A percentile compares a stretch with the other conserved stretches of the same genome.
Evolutionary conservation across 1,140 invertebrate genomes (phyloP).

Genomic region (Bicyclus anynana): DNA sequence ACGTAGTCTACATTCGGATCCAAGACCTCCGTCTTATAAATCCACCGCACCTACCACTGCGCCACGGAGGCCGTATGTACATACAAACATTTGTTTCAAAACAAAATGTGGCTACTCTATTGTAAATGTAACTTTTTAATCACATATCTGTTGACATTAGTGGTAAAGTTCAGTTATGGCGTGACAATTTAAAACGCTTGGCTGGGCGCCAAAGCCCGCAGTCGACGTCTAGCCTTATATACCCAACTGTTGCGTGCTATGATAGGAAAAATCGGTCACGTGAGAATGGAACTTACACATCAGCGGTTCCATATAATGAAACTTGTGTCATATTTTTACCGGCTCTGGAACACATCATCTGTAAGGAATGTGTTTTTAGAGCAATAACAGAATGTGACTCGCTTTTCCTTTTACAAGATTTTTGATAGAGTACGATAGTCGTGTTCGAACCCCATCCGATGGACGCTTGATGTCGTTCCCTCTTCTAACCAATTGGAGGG

Average conservation of each 20-base stretch:
- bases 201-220: slow-evolving; percentile 6
- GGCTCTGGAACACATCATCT: not conserved
- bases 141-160: not conserved
- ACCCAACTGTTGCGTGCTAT: slow-evolving; percentile 15
- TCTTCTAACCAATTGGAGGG: too few species aligned
- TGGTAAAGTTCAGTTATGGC: not conserved
- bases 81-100: too few species aligned
- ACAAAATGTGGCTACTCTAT: not conserved
- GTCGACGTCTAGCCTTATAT: slow-evolving; percentile 2
- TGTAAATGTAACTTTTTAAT: not conserved
- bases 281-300: not conserved
- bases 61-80: too few species aligned
- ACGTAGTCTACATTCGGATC: too few species aligned
- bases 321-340: not conserved
- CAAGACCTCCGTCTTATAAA: too few species aligned
- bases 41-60: too few species aligned
- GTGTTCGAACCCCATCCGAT: too few species aligned
- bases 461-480: too few species aligned
- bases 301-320: not conserved
- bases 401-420: too few species aligned
- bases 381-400: not conserved
- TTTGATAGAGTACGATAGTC: too few species aligned
- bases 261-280: slow-evolving; percentile 7
- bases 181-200: slow-evolving; percentile 7
- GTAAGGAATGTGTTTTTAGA: not conserved